Evolutionary conservation across 2,113 vertebrate genomes (phyloP), one percentile per base, ranked within the genome.

Genomic region (Limnothrissa miodon): DNA sequence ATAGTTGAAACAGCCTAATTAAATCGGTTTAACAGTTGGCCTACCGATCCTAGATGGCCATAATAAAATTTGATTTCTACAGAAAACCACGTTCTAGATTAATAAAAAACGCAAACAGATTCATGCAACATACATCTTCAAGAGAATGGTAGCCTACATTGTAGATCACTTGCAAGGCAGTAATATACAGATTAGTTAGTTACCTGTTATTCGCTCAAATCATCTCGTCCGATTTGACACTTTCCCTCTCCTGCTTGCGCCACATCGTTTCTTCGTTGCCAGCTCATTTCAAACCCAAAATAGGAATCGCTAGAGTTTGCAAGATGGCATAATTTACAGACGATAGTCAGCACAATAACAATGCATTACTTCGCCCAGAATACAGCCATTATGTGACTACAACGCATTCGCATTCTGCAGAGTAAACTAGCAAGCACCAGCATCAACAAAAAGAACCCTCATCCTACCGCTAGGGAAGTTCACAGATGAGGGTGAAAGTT

Each of bases 191-290:
- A 48, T 7, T n/a, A 45, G 33, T 11, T 36, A 17, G 79, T 80
- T 80, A 87, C 87, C 84, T 89, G 84, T 45, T 83, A 29, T 80
- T 53, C 78, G 45, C 10, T 56, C 48, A 85, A 74, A 66, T 81
- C 79, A 74, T 86, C 85, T 83, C 25, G 78, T 81, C 59, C 45
- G 78, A 66, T 46, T 82, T 29, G 78, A 82, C 45, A 53, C 53
- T 85, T 83, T 53, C 53, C 70, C 53, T 25, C 82, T 19, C 80
- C 36, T 19, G 4, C 15, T 70, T 82, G 85, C 84, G 87, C 87
- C 87, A 79, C 80, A 83, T 87, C 13, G 83, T 83, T 79, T 78
- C 62, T 82, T 10, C 29, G 17, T 13, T 36, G 17, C 3, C 80
- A 80, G 66, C 13, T 74, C 66, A 39, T 74, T 74, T 74, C 11